Base-by-base conservation (phyloP, 2,888 invertebrate species). In the Apodemia zela region DNA sequence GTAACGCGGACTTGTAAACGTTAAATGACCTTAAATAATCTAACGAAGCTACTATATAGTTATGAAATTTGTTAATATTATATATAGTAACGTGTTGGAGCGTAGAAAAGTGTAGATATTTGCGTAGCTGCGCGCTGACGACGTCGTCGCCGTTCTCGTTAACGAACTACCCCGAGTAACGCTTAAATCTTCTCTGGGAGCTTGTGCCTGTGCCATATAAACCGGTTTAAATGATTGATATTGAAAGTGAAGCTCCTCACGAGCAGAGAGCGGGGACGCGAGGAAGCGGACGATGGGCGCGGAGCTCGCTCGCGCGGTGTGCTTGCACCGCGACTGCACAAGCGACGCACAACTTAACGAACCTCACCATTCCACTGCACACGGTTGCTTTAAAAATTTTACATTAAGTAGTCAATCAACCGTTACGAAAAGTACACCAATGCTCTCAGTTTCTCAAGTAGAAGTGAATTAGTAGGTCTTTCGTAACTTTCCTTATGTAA, bases 401-500 rank as follows among this genome's bases (percentile, higher is more conserved):
- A 84, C 84, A 83, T 82, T 86, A 88, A 87, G 84, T 89, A 89
- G 87, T 83, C 76, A 82, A 86, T 84, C 79, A 82, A 84, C 85
- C 82, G 82, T 81, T 82, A 80, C 82, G 83, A 77, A 82, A 85
- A 78, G 82, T 80, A 66, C 67, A 54, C 54, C 79, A 81, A 80
- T 81, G 84, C 81, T 87, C 85, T 88, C 85, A 79, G 29, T 29
- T 29, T 29, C 29, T 29, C 29, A 29, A 29, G 29, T 29, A 29
- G 29, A 29, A 29, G 29, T 85, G 87, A 75, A 86, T 85, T 82
- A 85, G 89, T 90, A 91, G 90, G 81, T 89, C 89, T 89, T 63
- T 90, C 82, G 81, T 84, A 87, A 81, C 79, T 83, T 89, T 87
- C 78, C 84, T 81, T 87, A 78, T 89, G 89, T 90, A 91, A 89